Base-by-base conservation (phyloP, 2,888 invertebrate genomes). In the Drymonia ruficornis region DNA sequence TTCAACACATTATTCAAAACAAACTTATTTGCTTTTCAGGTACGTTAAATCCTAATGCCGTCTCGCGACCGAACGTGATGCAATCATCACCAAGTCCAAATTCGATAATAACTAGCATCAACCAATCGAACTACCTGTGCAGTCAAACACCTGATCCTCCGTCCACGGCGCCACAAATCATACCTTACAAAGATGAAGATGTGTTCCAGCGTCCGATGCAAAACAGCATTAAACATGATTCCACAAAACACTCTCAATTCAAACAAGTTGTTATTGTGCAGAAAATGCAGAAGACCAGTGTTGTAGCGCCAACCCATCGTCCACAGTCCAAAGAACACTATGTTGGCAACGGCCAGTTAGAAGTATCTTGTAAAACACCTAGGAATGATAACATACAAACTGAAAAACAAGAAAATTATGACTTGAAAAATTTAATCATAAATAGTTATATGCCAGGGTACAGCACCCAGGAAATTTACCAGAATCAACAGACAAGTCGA, bases 41-140 rank as follows among this genome's bases (percentile, higher is more conserved):
- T 50, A 49, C 80, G 31, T 52, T 89, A 49, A 87, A 87, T 59
- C 78, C 84, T 3, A 79, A 85, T 50, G 64, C 74, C 36, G 75
- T 90, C 1, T 81, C 85, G 57, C 75, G 87, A 53, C 89, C 87
- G 11, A 88, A 83, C 59, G 80, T 80, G 11, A 80, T 81, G 76
- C 87, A 87, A 53, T 89, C 90, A 2, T 91, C 92, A 23, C 93
- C 93, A 1, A 93, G 93, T 59, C 93, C 93, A 13, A 93, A 84
- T 2, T 89, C 92, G 4, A 89, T 93, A 45, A 93, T 93, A 53
- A 67, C 80, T 29, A 90, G 84, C 65, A 90, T 93, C 66, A 93
- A 93, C 61, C 93, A 93, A 53, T 91, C 93, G 0, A 90, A 84
- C 65, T 93, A 81, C 72, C 72, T 93, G 52, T 92, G 91, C 76